Percentiles rank a stretch among this genome's conserved stretches.
Evolutionary conservation across 2,797 vertebrate genomes (phyloP).

Genomic region (Tangara arthus): DNA sequence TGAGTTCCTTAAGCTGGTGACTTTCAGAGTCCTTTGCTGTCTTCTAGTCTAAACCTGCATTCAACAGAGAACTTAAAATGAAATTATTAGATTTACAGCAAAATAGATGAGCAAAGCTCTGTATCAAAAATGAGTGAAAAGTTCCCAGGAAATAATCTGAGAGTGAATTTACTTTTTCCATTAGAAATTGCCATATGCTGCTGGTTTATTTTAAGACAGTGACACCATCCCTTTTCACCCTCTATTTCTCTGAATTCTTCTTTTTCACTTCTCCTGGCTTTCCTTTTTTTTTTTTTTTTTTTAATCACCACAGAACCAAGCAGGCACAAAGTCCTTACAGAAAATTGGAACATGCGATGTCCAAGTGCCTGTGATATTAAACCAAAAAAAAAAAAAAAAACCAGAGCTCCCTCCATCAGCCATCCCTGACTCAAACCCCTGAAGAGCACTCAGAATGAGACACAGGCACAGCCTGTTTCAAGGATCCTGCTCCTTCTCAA

Average conservation of each 20-base stretch:
- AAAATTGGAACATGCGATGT: neutral
- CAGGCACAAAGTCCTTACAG: neutral
- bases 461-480: neutral
- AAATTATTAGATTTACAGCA: conserved; percentile 10
- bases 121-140: neutral
- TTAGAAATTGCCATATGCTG: neutral
- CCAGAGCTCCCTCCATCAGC: neutral
- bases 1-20: neutral
- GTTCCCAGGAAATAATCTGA: neutral
- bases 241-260: neutral
- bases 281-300: neutral
- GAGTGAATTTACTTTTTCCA: neutral
- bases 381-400: neutral
- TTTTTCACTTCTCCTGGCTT: neutral
- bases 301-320: neutral
- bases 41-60: conserved; percentile 23
- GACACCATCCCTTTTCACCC: neutral
- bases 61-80: neutral
- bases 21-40: conserved; percentile 13
- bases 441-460: neutral
- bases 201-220: neutral
- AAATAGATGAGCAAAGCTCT: neutral
- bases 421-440: neutral
- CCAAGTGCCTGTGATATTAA: neutral
- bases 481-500: neutral